These are phyloP conservation scores for Xestia c-nigrum DNA, from an alignment of 2,888 invertebrate species.

Conservation along the genomic window DNA sequence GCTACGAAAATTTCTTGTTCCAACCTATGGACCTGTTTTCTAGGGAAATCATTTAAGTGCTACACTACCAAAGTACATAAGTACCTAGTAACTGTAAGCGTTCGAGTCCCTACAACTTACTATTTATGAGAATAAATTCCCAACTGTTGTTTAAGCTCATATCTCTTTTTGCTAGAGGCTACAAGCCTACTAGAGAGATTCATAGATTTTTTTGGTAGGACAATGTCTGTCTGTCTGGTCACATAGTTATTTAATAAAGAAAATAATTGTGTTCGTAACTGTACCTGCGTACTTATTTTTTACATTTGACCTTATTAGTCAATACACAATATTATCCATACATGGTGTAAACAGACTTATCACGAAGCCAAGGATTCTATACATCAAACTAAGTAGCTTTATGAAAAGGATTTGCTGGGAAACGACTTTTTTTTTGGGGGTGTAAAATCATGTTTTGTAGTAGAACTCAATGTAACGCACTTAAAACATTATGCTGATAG, in stretches of 20 bases:
- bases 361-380: too few species aligned
- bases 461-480: too few species aligned
- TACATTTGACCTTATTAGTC: neutral
- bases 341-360: too few species aligned
- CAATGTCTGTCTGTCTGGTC: neutral
- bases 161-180: neutral
- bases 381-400: too few species aligned
- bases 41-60: slow-evolving; percentile 37
- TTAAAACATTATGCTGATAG: too few species aligned
- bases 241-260: neutral
- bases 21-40: neutral
- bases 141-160: slow-evolving; percentile 11
- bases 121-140: slow-evolving; percentile 20
- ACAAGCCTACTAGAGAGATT: neutral
- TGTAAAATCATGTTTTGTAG: too few species aligned
- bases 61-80: slow-evolving; percentile 5
- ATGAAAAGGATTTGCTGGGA: too few species aligned
- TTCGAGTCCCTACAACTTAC: slow-evolving; percentile 4
- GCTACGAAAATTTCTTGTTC: neutral
- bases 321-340: too few species aligned
- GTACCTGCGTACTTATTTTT: neutral
- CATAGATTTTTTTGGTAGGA: neutral
- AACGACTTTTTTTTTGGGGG: too few species aligned
- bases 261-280: neutral
- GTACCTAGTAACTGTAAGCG: slow-evolving; percentile 17